phyloP scores from a whole-genome alignment of 2,113 vertebrate genomes.

The Daphoenositta chrysoptera region DNA sequence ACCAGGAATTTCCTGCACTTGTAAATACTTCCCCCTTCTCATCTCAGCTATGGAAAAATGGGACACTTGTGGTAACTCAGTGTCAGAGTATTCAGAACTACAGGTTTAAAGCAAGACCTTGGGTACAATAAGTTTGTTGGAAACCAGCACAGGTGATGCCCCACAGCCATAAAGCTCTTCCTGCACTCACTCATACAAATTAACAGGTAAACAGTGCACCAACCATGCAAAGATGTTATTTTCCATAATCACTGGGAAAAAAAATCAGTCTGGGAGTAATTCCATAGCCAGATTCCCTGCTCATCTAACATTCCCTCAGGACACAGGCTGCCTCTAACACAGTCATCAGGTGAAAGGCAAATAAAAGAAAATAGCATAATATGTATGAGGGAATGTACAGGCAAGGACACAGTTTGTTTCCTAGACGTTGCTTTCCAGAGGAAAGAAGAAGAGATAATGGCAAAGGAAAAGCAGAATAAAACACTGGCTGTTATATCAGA shows the following conservation, averaged over 20 bases:
- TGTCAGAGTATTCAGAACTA: neutral
- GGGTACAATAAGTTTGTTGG: neutral
- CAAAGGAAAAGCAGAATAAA: neutral
- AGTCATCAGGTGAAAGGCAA: neutral
- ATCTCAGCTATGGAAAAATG: neutral
- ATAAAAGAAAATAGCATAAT: neutral
- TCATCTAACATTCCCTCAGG: neutral
- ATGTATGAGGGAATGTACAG: neutral
- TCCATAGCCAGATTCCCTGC: neutral
- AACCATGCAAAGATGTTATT: neutral
- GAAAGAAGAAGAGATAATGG: neutral
- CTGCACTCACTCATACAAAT: neutral
- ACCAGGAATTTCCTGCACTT: neutral
- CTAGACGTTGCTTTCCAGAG: neutral
- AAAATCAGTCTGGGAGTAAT: neutral
- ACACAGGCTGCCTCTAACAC: neutral
- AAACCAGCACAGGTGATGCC: neutral
- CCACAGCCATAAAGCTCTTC: neutral
- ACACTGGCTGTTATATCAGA: neutral
- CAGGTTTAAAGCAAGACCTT: neutral
- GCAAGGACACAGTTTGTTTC: neutral
- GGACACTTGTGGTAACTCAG: neutral
- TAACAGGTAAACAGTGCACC: neutral
- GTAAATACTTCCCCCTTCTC: neutral
- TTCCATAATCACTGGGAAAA: neutral